Percentiles rank a stretch among this genome's conserved stretches.
These are phyloP conservation scores for Danio jaintianensis DNA, from an alignment of 2,797 vertebrate genomes.

Conservation along the genomic window DNA sequence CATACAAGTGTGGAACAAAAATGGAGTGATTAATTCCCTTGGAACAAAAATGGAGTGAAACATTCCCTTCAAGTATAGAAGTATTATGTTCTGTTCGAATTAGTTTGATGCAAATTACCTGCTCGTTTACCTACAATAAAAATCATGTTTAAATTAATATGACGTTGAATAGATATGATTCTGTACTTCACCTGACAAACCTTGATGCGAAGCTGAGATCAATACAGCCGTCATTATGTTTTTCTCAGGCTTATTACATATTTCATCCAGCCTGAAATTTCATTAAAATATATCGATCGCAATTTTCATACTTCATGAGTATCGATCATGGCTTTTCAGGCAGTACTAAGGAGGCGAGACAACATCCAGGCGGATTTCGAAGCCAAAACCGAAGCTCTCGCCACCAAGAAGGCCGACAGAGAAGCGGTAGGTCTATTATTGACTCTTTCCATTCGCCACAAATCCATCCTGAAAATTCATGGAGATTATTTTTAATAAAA, in stretches of 20 bases:
- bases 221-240: conserved; percentile 43
- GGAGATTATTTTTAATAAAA: conserved; percentile 77
- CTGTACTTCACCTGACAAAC: conserved; percentile 9
- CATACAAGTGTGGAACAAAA: neutral
- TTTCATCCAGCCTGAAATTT: conserved; percentile 37
- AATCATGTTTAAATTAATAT: conserved; percentile 11
- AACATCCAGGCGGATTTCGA: conserved; percentile 92
- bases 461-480: conserved; percentile 59
- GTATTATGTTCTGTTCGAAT: neutral
- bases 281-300: conserved; percentile 39
- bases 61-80: neutral
- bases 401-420: conserved; percentile 80
- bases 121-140: conserved; percentile 20
- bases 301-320: conserved; percentile 16
- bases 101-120: neutral
- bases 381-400: conserved; percentile 84
- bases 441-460: conserved; percentile 42
- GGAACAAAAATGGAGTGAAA: too few relatives aligned
- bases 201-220: conserved; percentile 37
- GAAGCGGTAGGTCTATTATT: conserved; percentile 82
- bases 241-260: conserved; percentile 43
- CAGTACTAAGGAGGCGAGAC: conserved; percentile 92
- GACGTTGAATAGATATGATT: neutral
- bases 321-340: conserved; percentile 71
- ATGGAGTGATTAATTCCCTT: neutral